Evolutionary conservation across 2,888 invertebrate species (phyloP).

Genomic region (Aspidiotus rigidus): DNA sequence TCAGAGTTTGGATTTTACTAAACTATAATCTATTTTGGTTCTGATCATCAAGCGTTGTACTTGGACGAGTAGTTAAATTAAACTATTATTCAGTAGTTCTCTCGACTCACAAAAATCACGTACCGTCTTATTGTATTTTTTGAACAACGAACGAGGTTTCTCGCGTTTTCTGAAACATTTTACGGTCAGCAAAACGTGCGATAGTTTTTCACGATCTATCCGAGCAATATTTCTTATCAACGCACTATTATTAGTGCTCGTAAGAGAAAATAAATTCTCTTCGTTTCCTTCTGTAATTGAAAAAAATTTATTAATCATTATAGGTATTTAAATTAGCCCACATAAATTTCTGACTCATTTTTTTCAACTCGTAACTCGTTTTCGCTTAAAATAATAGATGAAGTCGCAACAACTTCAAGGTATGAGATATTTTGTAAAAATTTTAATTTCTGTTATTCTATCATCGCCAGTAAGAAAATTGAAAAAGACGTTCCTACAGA

Average conservation of each 20-base stretch:
- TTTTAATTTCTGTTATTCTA: not conserved
- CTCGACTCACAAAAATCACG: no score
- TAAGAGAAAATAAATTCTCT: constrained; percentile 53
- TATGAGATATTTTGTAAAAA: constrained; percentile 6
- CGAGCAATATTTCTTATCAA: constrained; percentile 53
- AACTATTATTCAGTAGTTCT: no score
- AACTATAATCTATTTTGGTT: no score
- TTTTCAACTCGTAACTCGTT: no score
- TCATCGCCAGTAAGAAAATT: not conserved
- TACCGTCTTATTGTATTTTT: constrained; percentile 55
- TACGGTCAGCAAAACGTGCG: constrained; percentile 54
- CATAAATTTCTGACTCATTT: no score
- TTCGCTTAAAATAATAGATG: not conserved
- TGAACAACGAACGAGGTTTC: constrained; percentile 42
- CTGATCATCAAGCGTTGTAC: no score
- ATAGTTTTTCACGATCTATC: constrained; percentile 56
- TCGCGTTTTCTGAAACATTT: constrained; percentile 55
- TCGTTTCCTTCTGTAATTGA: constrained; percentile 57
- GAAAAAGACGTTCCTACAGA: no score
- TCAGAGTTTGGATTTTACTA: no score
- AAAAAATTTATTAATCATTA: constrained; percentile 4
- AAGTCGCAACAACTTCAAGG: constrained; percentile 1
- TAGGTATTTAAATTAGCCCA: not conserved
- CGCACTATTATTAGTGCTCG: constrained; percentile 56
- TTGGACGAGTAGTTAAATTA: no score